Conservation (phyloP, 2,888 invertebrate species). For the Calliopum simillimum region DNA sequence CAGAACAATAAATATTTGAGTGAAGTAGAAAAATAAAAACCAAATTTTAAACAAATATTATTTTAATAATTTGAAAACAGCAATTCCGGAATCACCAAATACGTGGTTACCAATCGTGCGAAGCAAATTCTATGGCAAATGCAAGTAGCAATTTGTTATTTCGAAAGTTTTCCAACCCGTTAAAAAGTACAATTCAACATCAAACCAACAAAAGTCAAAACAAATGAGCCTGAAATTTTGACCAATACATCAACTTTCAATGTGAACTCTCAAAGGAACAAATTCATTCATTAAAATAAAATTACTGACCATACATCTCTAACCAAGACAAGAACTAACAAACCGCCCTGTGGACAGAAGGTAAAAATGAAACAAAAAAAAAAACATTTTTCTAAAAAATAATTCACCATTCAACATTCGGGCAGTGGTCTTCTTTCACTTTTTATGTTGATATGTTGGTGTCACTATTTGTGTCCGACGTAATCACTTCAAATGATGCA, state of each 20-base stretch:
- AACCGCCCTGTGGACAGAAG: not conserved
- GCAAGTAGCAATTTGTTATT: too few relatives aligned
- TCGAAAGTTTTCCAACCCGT: too few relatives aligned
- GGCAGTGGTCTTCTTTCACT: conserved; percentile 2
- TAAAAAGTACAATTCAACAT: too few relatives aligned
- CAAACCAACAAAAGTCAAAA: too few relatives aligned
- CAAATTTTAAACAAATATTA: too few relatives aligned
- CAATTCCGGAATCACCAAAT: too few relatives aligned
- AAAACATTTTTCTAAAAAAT: not conserved
- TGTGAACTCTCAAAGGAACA: conserved; percentile 47
- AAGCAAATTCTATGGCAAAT: too few relatives aligned
- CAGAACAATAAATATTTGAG: too few relatives aligned
- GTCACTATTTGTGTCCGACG: conserved; percentile 43
- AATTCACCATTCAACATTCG: not conserved
- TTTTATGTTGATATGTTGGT: conserved; percentile 38
- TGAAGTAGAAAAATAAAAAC: too few relatives aligned
- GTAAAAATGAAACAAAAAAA: not conserved
- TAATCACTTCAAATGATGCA: conserved; percentile 52
- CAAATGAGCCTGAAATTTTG: conserved; percentile 6
- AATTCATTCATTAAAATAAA: conserved; percentile 50
- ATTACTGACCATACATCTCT: conserved; percentile 43
- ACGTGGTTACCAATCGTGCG: too few relatives aligned
- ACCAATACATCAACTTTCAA: conserved; percentile 15
- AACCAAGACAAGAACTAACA: not conserved
- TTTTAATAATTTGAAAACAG: too few relatives aligned